Evolutionary conservation across 2,888 invertebrate genomes (phyloP).

Genomic region (Cheilosia soror): DNA sequence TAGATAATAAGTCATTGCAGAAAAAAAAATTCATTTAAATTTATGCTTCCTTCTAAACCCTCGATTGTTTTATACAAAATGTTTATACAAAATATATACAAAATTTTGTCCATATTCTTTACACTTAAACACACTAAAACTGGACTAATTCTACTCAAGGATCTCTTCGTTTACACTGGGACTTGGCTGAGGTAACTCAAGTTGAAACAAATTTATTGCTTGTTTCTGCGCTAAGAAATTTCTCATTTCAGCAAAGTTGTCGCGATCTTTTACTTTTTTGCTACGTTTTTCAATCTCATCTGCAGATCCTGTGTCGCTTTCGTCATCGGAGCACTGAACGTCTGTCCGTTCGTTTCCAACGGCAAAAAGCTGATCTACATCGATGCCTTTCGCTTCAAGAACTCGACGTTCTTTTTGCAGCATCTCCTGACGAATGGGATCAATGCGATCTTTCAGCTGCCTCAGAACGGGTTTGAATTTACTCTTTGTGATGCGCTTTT

Average conservation of each 20-base stretch:
- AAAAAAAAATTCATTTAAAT: no score
- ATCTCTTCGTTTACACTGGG: conserved; percentile 53
- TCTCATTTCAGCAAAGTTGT: conserved; percentile 83
- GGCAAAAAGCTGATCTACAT: conserved; percentile 81
- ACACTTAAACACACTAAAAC: background rate
- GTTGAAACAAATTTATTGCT: conserved; percentile 81
- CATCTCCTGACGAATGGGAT: conserved; percentile 83
- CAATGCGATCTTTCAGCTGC: conserved; percentile 82
- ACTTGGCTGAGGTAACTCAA: conserved; percentile 58
- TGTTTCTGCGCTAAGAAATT: conserved; percentile 82
- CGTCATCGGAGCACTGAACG: conserved; percentile 46
- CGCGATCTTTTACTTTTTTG: conserved; percentile 80
- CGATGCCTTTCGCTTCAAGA: conserved; percentile 82
- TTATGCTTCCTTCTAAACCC: no score
- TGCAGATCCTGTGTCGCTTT: conserved; percentile 77
- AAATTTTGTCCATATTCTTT: background rate
- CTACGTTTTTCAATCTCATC: conserved; percentile 79
- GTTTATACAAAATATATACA: background rate
- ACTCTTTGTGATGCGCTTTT: conserved; percentile 82
- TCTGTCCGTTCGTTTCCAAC: conserved; percentile 65
- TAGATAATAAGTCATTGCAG: no score
- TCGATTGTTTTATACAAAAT: no score
- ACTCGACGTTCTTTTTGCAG: conserved; percentile 82
- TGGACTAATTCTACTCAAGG: conserved; percentile 47
- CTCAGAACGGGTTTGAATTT: conserved; percentile 82